Percentiles rank a stretch among this genome's conserved stretches.
These are phyloP conservation scores for Rhagoletis pomonella DNA, from an alignment of 1,140 invertebrate species.

Conservation along the genomic window DNA sequence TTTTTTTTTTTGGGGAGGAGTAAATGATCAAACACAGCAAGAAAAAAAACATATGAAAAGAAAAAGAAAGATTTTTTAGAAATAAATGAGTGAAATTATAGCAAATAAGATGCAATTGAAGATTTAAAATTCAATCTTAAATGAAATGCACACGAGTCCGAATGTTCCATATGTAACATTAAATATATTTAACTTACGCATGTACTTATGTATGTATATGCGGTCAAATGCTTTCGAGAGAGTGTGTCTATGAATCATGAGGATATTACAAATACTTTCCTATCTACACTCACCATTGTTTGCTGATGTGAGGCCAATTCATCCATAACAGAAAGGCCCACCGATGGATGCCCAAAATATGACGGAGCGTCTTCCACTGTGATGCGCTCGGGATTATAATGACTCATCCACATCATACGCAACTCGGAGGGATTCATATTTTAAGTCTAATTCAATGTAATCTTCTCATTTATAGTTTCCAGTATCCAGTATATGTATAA, in stretches of 20 bases:
- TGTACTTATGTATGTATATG: conserved; percentile 28
- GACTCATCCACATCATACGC: conserved; percentile 84
- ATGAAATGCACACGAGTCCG: conserved; percentile 37
- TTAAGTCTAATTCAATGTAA: neutral
- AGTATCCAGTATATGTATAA: neutral
- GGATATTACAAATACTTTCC: neutral
- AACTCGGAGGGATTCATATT: conserved; percentile 76
- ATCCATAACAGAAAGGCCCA: conserved; percentile 72
- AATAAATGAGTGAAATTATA: conserved; percentile 56
- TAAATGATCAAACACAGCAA: conserved; percentile 57
- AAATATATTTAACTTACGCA: neutral
- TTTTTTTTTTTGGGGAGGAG: conserved; percentile 54
- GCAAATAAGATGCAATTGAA: conserved; percentile 55
- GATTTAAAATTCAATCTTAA: conserved; percentile 48
- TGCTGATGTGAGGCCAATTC: conserved; percentile 68
- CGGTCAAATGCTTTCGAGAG: too few relatives aligned
- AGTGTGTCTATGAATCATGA: neutral
- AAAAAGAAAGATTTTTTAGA: conserved; percentile 49
- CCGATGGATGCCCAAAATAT: conserved; percentile 65
- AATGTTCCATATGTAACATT: conserved; percentile 33
- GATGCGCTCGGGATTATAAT: conserved; percentile 71
- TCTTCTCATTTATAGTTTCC: conserved; percentile 9
- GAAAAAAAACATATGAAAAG: conserved; percentile 55
- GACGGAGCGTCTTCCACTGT: conserved; percentile 69
- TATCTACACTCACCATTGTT: conserved; percentile 66